These are phyloP conservation scores for Mythimna impura DNA, from an alignment of 2,888 invertebrate species.

Conservation along the genomic window DNA sequence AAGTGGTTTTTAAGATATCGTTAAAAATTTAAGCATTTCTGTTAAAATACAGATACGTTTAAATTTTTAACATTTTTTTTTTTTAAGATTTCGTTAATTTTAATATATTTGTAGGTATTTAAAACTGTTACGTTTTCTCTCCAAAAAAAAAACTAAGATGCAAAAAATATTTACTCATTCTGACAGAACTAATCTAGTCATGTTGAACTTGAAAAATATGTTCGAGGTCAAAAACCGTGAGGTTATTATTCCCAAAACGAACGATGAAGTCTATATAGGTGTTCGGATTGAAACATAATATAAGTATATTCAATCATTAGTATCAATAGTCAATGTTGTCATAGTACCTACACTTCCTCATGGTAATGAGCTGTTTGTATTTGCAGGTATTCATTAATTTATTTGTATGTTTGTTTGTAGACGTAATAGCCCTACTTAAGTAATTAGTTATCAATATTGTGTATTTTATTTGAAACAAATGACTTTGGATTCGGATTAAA, in stretches of 20 bases:
- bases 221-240: background rate
- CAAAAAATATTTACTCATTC: background rate
- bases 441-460: constrained; percentile 1
- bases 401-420: background rate
- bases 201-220: constrained; percentile 11
- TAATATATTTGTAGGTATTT: too few species aligned
- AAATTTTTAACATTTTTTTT: too few species aligned
- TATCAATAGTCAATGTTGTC: background rate
- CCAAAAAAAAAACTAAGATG: too few species aligned
- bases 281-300: background rate
- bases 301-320: background rate
- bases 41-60: too few species aligned
- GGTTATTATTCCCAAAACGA: background rate
- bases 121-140: too few species aligned
- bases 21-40: too few species aligned
- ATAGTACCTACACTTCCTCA: constrained; percentile 5
- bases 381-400: background rate
- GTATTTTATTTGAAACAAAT: background rate
- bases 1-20: background rate
- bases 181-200: background rate
- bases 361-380: background rate
- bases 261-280: background rate
- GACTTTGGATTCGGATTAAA: constrained; percentile 18
- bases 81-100: background rate
- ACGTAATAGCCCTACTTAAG: background rate